Conservation (phyloP, 2,888 invertebrate species). For the Xanthorhoe spadicearia region DNA sequence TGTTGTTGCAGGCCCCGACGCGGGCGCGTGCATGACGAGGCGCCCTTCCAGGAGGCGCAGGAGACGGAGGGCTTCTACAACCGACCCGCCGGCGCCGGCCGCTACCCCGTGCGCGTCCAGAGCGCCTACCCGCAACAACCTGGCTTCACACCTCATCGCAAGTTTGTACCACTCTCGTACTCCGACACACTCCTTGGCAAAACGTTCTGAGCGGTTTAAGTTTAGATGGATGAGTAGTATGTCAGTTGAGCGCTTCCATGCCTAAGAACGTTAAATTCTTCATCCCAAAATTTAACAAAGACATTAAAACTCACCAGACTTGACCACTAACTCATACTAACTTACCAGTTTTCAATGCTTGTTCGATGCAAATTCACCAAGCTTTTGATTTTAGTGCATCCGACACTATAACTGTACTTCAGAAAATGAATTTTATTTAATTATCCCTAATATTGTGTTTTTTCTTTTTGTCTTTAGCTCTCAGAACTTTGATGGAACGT, state of each 20-base stretch:
- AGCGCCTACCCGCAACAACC: slow-evolving; percentile 25
- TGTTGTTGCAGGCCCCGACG: slow-evolving; percentile 18
- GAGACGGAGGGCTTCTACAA: slow-evolving; percentile 75
- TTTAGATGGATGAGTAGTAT: no score
- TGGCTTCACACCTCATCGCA: slow-evolving; percentile 11
- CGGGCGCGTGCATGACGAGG: slow-evolving; percentile 57
- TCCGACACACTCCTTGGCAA: no score
- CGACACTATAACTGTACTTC: no score
- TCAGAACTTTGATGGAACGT: slow-evolving; percentile 58
- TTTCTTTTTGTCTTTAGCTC: slow-evolving; percentile 39
- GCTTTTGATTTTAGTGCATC: no score
- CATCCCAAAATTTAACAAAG: no score
- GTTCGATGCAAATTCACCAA: neutral
- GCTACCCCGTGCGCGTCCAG: slow-evolving; percentile 64
- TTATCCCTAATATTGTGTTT: no score
- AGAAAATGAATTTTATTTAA: no score
- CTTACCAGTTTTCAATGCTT: neutral
- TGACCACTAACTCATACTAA: no score
- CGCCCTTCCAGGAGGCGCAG: slow-evolving; percentile 58
- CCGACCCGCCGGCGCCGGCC: slow-evolving; percentile 60
- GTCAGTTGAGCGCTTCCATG: no score
- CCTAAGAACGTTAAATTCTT: no score
- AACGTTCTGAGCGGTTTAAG: no score
- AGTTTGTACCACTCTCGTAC: neutral
- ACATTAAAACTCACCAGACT: no score